Evolutionary conservation across 2,888 invertebrate genomes (phyloP), one percentile per base, ranked within the genome.

Genomic region (Baccha elongata): DNA sequence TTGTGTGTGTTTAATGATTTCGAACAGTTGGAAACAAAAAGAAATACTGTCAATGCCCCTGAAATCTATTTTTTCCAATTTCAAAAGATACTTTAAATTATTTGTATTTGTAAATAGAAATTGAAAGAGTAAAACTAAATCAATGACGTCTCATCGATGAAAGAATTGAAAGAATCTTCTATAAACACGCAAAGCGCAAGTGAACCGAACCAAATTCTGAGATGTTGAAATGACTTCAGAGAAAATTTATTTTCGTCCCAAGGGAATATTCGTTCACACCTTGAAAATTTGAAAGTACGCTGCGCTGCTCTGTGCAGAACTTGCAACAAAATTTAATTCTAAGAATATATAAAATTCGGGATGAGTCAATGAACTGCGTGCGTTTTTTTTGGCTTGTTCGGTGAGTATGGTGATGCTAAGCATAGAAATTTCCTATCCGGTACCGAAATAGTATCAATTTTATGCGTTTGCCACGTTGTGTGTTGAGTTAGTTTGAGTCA

Each of bases 331-430:
- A 60, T 40, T 10, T 21, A 71, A 58, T 62, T 53, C 71, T 76
- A 76, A 81, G 81, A 81, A 81, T 76, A 75, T 68, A 21, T n/a
- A 48, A 10, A 52, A 71, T 71, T 76, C 53, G 67, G 62, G 48
- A 76, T 81, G 81, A 81, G 81, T 81, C 81, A 81, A 81, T 76
- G 81, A 81, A 81, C 81, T 81, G 81, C 21, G 29, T n/a, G 53
- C 46, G 23, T 37, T 10, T 2, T 6, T 58, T 40, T 42, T 58
- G 19, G 40, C 32, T 62, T 15, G 48, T 19, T 53, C 10, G 32
- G 17, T 19, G 0, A 35, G 40, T 40, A 50, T 62, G 48, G n/a
- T 67, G 48, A 21, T 48, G 40, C 15, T 60, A 40, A 50, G 46
- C 21, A 19, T 7, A 11, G 13, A 52, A 67, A 76, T 76, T 81